These are phyloP conservation scores for Napeogenes inachia DNA, from an alignment of 2,888 invertebrate genomes.

Conservation along the genomic window DNA sequence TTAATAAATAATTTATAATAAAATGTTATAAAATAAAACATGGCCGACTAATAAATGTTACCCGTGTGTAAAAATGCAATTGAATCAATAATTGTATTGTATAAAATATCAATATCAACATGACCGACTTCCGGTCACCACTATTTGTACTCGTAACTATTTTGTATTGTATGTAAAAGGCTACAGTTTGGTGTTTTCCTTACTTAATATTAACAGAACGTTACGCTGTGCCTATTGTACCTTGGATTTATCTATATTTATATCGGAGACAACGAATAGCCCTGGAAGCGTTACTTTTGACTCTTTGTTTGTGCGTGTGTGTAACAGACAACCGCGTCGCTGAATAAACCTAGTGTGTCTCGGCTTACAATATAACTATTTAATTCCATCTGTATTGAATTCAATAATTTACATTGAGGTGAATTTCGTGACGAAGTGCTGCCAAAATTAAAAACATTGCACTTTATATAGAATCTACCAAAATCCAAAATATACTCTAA, in stretches of 20 bases:
- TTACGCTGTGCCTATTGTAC: constrained; percentile 43
- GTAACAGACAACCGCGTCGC: constrained; percentile 52
- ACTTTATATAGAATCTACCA: constrained; percentile 19
- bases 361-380: constrained; percentile 44
- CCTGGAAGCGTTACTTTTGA: constrained; percentile 54
- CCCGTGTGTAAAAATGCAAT: constrained; percentile 13
- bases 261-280: constrained; percentile 50
- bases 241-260: constrained; percentile 34
- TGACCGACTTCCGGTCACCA: constrained; percentile 24
- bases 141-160: constrained; percentile 31
- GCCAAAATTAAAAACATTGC: constrained; percentile 21
- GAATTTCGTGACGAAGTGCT: constrained; percentile 34
- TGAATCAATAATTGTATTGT: constrained; percentile 26
- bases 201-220: constrained; percentile 56
- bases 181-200: constrained; percentile 71
- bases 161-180: constrained; percentile 42
- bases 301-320: constrained; percentile 58
- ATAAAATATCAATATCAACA: constrained; percentile 30
- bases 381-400: constrained; percentile 39
- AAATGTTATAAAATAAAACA: too few species aligned
- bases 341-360: constrained; percentile 25
- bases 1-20: too few species aligned
- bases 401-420: constrained; percentile 41
- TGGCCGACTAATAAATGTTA: constrained; percentile 12
- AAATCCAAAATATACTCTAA: constrained; percentile 17